Conservation (phyloP, 1,140 invertebrate species). For the Cylas formicarius region DNA sequence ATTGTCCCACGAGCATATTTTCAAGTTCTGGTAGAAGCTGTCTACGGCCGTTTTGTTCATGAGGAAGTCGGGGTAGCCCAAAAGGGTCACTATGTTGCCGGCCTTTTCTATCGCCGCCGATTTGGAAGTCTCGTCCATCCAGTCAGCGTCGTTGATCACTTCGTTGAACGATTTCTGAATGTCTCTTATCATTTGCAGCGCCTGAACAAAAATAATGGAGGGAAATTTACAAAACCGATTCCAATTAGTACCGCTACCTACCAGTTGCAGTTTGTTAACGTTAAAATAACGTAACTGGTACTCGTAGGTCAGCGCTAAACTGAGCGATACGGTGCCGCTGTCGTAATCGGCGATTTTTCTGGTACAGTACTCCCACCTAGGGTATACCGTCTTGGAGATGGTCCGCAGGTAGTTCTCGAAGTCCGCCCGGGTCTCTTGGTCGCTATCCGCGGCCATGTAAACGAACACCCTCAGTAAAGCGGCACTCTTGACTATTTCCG, state of each 20-base stretch:
- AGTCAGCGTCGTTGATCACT: constrained; percentile 58
- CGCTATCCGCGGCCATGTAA: constrained; percentile 33
- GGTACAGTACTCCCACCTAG: constrained; percentile 32
- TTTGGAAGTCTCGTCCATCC: constrained; percentile 61
- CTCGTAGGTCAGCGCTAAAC: constrained; percentile 32
- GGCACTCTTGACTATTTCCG: constrained; percentile 32
- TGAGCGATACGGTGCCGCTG: constrained; percentile 25
- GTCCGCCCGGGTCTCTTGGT: constrained; percentile 20
- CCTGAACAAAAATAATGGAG: constrained; percentile 42
- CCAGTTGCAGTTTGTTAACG: constrained; percentile 26
- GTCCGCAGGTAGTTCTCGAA: constrained; percentile 27
- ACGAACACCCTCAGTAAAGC: constrained; percentile 29
- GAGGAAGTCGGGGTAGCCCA: constrained; percentile 33
- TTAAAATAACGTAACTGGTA: constrained; percentile 33
- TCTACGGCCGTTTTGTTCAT: constrained; percentile 23
- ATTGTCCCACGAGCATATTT: constrained; percentile 32
- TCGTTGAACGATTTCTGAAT: constrained; percentile 65
- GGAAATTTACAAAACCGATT: constrained; percentile 10
- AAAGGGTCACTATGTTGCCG: constrained; percentile 28
- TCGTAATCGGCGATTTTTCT: constrained; percentile 33
- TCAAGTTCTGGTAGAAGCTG: constrained; percentile 31
- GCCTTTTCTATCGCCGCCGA: constrained; percentile 27
- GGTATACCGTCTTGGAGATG: constrained; percentile 14
- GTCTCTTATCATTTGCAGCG: constrained; percentile 68
- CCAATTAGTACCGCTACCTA: constrained; percentile 16